phyloP scores from a whole-genome alignment of 2,888 invertebrate species.

The Venusia cambrica region DNA sequence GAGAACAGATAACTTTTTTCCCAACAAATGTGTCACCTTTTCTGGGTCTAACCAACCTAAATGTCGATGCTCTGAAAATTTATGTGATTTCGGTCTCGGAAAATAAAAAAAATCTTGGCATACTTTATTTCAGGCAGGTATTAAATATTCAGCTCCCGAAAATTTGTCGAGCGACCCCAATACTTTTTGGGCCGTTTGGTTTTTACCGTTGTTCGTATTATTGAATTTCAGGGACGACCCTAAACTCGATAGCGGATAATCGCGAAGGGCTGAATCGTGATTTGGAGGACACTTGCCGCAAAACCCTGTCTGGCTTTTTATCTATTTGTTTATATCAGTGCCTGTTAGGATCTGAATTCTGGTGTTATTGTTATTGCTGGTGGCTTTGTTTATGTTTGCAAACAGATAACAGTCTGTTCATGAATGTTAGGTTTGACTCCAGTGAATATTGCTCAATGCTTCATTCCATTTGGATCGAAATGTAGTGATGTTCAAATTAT shows the following conservation, averaged over 20 bases:
- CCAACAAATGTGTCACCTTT: too few relatives aligned
- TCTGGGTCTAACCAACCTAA: too few relatives aligned
- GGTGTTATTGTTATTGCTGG: conserved; percentile 31
- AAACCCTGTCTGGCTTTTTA: conserved; percentile 44
- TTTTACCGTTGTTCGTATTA: conserved; percentile 41
- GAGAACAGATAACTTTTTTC: too few relatives aligned
- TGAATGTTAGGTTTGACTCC: too few relatives aligned
- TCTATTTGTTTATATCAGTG: conserved; percentile 48
- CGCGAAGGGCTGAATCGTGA: conserved; percentile 47
- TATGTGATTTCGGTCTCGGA: background rate
- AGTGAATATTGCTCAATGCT: too few relatives aligned
- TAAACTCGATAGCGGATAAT: conserved; percentile 43
- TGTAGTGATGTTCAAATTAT: too few relatives aligned
- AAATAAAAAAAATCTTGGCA: conserved; percentile 5
- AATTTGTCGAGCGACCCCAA: conserved; percentile 30
- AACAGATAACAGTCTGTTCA: too few relatives aligned
- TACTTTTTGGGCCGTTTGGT: conserved; percentile 33
- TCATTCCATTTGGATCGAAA: too few relatives aligned
- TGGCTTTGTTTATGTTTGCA: conserved; percentile 16
- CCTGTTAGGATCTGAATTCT: conserved; percentile 31
- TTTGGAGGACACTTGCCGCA: conserved; percentile 44
- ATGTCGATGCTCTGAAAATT: background rate
- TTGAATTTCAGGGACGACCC: conserved; percentile 44
- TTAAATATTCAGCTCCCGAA: conserved; percentile 24
- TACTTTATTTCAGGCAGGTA: conserved; percentile 13